Evolutionary conservation across 2,797 vertebrate genomes (phyloP), one percentile per base, ranked within the genome.

Genomic region (Myiotriccus ornatus): DNA sequence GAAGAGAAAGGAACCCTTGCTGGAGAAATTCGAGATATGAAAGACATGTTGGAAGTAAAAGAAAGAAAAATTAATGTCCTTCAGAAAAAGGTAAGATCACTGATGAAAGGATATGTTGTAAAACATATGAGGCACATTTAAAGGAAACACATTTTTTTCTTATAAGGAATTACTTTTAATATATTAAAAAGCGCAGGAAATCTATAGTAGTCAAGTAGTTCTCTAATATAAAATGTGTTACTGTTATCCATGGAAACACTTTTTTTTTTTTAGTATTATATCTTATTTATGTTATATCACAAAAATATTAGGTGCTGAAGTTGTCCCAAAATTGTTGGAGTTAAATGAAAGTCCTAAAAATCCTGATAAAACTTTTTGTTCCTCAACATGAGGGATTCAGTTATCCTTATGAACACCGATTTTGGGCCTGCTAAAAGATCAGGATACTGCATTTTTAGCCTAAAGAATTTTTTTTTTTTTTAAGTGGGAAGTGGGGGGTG

Each of bases 41-140:
- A 99, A 96, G 99, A 99, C 95, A 99, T 99, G 99, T 97, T 99
- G 71, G 99, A 99, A 98, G 99, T 99, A 84, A 99, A 99, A 97
- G 99, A 99, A 96, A 98, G 99, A 91, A 99, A 99, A 97, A 99
- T 99, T 95, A 99, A 99, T 56, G 99, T 99, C 81, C 98, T 99
- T 93, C 99, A 99, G 96, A 99, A 99, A 97, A 99, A 99, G 98
- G 99, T 99, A 96, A 94, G 97, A 77, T 37, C 23, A 35, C 32
- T 53, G 15, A 59, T n/a, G n/a, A 64, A 84, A 30, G 6, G n/a
- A 23, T 64, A 8, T 18, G 5, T 17, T 82, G 9, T 60, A 37
- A 49, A 85, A 55, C 7, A 74, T 79, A 12, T 67, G 52, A 60
- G 52, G 18, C 4, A 35, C 6, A 1, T 64, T 67, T 70, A 65